These are phyloP conservation scores for Drosophila conformis DNA, from an alignment of 2,888 invertebrate genomes.

Conservation along the genomic window DNA sequence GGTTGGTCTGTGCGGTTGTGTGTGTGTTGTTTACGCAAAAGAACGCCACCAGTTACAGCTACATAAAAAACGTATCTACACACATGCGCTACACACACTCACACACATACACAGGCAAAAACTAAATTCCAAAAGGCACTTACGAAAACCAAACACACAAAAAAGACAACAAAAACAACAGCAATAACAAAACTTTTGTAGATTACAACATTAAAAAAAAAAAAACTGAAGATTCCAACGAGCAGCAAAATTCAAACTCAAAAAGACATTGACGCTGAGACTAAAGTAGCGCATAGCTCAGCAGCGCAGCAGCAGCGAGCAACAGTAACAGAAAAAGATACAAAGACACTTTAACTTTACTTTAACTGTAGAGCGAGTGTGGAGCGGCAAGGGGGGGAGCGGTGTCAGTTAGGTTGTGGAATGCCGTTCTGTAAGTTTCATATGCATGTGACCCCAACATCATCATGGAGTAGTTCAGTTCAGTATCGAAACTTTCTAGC, in stretches of 20 bases:
- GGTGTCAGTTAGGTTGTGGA: conserved; percentile 70
- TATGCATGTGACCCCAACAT: conserved; percentile 72
- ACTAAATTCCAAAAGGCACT: conserved; percentile 57
- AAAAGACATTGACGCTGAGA: conserved; percentile 47
- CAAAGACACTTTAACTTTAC: conserved; percentile 49
- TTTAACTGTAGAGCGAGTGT: conserved; percentile 33
- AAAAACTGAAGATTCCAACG: conserved; percentile 48
- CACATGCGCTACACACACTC: conserved; percentile 19
- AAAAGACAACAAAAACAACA: conserved; percentile 25
- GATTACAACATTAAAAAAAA: conserved; percentile 65
- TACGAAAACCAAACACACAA: conserved; percentile 58
- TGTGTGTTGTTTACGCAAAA: conserved; percentile 63
- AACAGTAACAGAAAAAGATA: conserved; percentile 50
- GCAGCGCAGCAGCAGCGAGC: conserved; percentile 16
- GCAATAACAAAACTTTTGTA: conserved; percentile 51
- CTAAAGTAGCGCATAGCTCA: conserved; percentile 64
- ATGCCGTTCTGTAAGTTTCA: conserved; percentile 83
- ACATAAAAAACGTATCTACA: conserved; percentile 31
- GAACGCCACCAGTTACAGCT: conserved; percentile 64
- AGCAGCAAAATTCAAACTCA: conserved; percentile 23
- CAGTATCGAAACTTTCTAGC: conserved; percentile 71
- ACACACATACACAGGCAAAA: conserved; percentile 10
- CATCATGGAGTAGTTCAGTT: conserved; percentile 56
- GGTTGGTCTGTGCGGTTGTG: conserved; percentile 21
- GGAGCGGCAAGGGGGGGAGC: conserved; percentile 14